Evolutionary conservation across 2,888 invertebrate genomes (phyloP).

Genomic region (Arenicola marina): DNA sequence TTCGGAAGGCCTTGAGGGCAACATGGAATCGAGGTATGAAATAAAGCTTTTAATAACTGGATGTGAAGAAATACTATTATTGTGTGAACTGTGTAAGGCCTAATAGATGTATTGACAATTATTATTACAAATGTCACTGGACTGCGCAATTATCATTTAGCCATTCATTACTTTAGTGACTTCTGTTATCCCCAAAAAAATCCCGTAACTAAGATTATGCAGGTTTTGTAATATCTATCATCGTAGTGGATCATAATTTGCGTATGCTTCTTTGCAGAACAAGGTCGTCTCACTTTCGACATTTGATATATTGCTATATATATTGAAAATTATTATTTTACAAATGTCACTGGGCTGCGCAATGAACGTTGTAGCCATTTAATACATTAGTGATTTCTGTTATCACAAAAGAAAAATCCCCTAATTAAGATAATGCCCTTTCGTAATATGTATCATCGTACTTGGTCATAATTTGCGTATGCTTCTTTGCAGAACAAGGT

Average conservation of each 20-base stretch:
- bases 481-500: not conserved
- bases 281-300: not conserved
- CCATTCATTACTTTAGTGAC: not conserved
- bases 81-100: too few relatives aligned
- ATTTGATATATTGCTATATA: not conserved
- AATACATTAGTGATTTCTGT: not conserved
- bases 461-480: not conserved
- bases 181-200: too few relatives aligned
- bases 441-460: not conserved
- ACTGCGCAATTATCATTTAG: not conserved
- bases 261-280: not conserved
- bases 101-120: too few relatives aligned
- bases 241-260: not conserved
- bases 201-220: not conserved
- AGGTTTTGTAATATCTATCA: not conserved
- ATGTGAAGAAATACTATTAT: too few relatives aligned
- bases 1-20: not conserved
- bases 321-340: too few relatives aligned
- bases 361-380: not conserved
- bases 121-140: too few relatives aligned
- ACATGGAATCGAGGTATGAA: too few relatives aligned
- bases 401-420: not conserved
- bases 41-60: too few relatives aligned
- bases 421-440: not conserved
- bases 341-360: too few relatives aligned